Conservation (phyloP, 1,140 invertebrate species). For the Pararge aegeria region DNA sequence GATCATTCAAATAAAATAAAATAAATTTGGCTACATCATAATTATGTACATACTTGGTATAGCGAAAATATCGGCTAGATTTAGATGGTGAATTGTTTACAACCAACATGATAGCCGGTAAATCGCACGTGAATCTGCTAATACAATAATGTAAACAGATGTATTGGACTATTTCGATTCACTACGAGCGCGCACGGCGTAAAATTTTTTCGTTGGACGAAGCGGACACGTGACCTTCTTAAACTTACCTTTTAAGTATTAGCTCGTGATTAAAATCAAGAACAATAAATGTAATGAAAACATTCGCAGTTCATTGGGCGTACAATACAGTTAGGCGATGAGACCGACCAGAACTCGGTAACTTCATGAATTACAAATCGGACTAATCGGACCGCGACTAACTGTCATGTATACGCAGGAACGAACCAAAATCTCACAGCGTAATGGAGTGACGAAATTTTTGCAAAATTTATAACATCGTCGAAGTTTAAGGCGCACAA, state of each 20-base stretch:
- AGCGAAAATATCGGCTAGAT: too few species aligned
- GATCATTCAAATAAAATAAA: too few species aligned
- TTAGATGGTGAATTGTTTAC: too few species aligned
- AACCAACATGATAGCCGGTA: too few species aligned
- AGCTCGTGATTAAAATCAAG: neutral
- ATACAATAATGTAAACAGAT: too few species aligned
- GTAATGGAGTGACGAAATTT: conserved; percentile 25
- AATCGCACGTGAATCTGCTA: too few species aligned
- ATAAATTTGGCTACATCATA: too few species aligned
- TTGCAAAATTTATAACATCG: conserved; percentile 7
- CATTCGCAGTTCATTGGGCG: conserved; percentile 12
- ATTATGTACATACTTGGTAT: too few species aligned
- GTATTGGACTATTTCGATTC: too few species aligned
- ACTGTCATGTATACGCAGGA: conserved; percentile 16
- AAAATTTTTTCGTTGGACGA: too few species aligned
- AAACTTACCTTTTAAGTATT: neutral
- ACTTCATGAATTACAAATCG: conserved; percentile 33
- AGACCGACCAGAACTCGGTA: conserved; percentile 17
- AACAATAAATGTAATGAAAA: neutral
- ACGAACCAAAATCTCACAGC: conserved; percentile 20
- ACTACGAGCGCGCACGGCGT: too few species aligned
- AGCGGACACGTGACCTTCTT: too few species aligned
- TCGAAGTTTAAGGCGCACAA: neutral
- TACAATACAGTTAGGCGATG: conserved; percentile 21
- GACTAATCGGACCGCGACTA: conserved; percentile 31